phyloP scores from a whole-genome alignment of 1,140 invertebrate genomes.

The Patella vulgata region DNA sequence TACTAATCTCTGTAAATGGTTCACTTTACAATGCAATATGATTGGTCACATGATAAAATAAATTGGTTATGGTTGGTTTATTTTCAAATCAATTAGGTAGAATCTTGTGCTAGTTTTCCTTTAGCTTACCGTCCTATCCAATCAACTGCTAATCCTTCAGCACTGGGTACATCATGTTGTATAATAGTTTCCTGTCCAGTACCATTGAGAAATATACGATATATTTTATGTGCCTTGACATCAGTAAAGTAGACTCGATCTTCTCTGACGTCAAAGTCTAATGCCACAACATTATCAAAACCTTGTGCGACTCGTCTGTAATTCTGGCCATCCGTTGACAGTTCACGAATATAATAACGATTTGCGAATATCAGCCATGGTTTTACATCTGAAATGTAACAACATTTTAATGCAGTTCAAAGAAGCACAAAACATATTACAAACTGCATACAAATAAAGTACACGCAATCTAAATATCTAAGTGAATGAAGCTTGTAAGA shows the following conservation, averaged over 20 bases:
- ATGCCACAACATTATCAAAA: conserved; percentile 93
- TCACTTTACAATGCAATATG: too few species aligned
- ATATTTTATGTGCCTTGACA: conserved; percentile 87
- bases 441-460: too few species aligned
- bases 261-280: conserved; percentile 90
- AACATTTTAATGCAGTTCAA: conserved; percentile 70
- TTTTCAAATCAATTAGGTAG: too few species aligned
- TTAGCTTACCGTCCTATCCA: conserved; percentile 80
- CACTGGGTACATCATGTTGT: conserved; percentile 90
- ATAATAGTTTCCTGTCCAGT: conserved; percentile 81
- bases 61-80: too few species aligned
- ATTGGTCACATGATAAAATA: too few species aligned
- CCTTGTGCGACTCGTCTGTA: conserved; percentile 94
- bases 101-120: too few species aligned
- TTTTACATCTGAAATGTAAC: conserved; percentile 68
- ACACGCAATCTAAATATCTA: too few species aligned
- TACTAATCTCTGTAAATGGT: too few species aligned
- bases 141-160: conserved; percentile 96
- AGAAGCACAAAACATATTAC: background rate
- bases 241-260: conserved; percentile 93
- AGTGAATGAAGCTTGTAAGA: too few species aligned
- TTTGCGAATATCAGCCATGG: conserved; percentile 98
- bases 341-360: conserved; percentile 96
- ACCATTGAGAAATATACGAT: conserved; percentile 71
- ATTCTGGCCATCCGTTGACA: conserved; percentile 86